Base-by-base conservation (phyloP, 2,797 vertebrate genomes). In the Chelidonichthys spinosus region DNA sequence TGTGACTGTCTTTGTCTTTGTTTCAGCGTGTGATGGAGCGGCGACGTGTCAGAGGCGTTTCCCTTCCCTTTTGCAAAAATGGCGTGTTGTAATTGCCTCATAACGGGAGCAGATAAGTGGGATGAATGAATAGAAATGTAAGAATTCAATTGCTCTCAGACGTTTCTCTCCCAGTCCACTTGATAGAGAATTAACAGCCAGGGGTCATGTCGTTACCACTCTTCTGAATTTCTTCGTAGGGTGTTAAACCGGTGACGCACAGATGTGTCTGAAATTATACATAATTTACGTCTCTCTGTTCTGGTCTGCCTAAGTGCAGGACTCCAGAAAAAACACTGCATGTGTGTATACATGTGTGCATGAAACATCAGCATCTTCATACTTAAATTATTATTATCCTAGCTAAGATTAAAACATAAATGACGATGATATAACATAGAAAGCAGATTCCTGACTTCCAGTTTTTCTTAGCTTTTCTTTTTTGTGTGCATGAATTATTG, bases 271-370 rank as follows among this genome's bases (percentile, higher is more conserved):
- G 35, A 61, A 72, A 69, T 81, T 73, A 69, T 84, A 44, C 63
- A 76, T 84, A 78, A 81, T 83, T 84, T 63, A 76, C 70, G 59
- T 72, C 35, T 64, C 63, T 55, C 25, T 4, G 0, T 63, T 59
- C 15, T n/a, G 9, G 36, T 74, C 40, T 10, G 10, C 2, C 11
- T 73, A 55, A 40, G n/a, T 63, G 11, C 17, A 59, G 9, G 32
- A 39, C 32, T 60, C n/a, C 49, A 18, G 33, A 44, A 36, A 46
- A 42, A 46, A 46, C 6, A n/a, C 4, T 5, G 3, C 1, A 0
- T 63, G 15, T 47, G 1, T 50, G 6, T 43, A 18, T 1, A 56
- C 43, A 14, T 42, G 40, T 42, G 40, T 42, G 40, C 11, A 18
- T 43, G 13, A 37, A 46, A 50, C 17, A 58, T 58, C 4, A 43